A percentile compares a stretch with the other conserved stretches of the same genome.
These are phyloP conservation scores for Atrina japonica DNA, from an alignment of 2,888 invertebrate genomes.

Conservation along the genomic window DNA sequence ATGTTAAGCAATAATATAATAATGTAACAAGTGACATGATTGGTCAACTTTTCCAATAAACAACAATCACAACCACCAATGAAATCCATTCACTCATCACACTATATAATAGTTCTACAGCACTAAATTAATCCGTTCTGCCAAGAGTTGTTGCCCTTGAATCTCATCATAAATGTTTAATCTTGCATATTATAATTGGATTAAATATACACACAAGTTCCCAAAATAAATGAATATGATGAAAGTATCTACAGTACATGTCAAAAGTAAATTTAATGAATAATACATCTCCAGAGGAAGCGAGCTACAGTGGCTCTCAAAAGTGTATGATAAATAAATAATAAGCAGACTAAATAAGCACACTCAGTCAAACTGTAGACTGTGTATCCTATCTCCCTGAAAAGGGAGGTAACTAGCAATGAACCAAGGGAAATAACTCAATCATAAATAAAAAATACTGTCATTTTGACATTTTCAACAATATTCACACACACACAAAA, in stretches of 20 bases:
- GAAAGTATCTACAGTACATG: background rate
- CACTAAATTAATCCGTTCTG: constrained; percentile 6
- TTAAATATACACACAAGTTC: background rate
- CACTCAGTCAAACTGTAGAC: background rate
- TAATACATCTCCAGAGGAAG: background rate
- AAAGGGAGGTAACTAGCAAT: background rate
- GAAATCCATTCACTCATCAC: constrained; percentile 3
- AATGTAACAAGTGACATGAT: constrained; percentile 16
- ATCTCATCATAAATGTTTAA: constrained; percentile 4
- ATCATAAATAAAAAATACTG: background rate
- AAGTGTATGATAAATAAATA: background rate
- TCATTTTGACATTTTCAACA: too few relatives aligned
- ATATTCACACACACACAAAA: too few relatives aligned
- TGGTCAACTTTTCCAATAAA: constrained; percentile 9
- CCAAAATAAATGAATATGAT: background rate
- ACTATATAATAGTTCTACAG: constrained; percentile 12
- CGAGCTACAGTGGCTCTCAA: too few relatives aligned
- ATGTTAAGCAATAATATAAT: constrained; percentile 13
- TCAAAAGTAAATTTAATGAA: background rate
- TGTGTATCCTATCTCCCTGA: background rate
- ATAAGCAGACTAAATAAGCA: too few relatives aligned
- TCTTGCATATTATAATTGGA: constrained; percentile 10
- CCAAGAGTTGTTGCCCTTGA: constrained; percentile 18
- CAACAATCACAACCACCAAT: constrained; percentile 18
- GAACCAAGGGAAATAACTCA: constrained; percentile 7